Evolutionary conservation across 2,797 vertebrate genomes (phyloP).

Genomic region (Chelon labrosus): DNA sequence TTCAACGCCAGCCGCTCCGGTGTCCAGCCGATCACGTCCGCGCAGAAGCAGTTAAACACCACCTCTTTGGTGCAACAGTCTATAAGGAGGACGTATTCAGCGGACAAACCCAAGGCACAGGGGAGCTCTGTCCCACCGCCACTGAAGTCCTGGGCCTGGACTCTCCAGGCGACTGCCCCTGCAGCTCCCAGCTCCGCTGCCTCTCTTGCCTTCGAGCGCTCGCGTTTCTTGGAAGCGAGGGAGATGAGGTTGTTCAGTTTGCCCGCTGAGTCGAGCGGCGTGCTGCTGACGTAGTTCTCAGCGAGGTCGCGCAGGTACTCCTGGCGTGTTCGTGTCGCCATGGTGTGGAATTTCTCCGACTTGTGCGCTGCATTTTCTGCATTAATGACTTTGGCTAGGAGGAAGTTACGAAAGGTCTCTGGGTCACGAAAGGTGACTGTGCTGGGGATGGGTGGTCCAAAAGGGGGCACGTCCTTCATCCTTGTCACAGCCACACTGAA

Average conservation of each 20-base stretch:
- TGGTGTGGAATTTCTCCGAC: slow-evolving; percentile 94
- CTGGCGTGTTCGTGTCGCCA: slow-evolving; percentile 94
- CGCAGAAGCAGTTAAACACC: slow-evolving; percentile 95
- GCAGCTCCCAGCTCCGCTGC: slow-evolving; percentile 88
- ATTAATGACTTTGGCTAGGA: slow-evolving; percentile 95
- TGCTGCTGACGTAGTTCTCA: slow-evolving; percentile 90
- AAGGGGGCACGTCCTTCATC: slow-evolving; percentile 95
- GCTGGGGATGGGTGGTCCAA: slow-evolving; percentile 91
- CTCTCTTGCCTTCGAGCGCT: slow-evolving; percentile 86
- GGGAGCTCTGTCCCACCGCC: slow-evolving; percentile 82
- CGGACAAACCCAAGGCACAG: slow-evolving; percentile 89
- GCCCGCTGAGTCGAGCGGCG: slow-evolving; percentile 87
- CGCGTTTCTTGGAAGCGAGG: slow-evolving; percentile 91
- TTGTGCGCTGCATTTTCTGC: slow-evolving; percentile 95
- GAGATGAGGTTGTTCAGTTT: slow-evolving; percentile 96
- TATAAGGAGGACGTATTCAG: slow-evolving; percentile 88
- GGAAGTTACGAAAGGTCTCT: slow-evolving; percentile 90
- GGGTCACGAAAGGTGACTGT: slow-evolving; percentile 89
- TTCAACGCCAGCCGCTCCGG: slow-evolving; percentile 87
- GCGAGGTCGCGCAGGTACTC: slow-evolving; percentile 95
- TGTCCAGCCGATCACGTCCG: slow-evolving; percentile 95
- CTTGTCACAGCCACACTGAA: slow-evolving; percentile 94
- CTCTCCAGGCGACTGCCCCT: slow-evolving; percentile 90
- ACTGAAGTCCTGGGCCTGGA: slow-evolving; percentile 89
- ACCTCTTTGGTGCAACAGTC: slow-evolving; percentile 91